These are phyloP conservation scores for Emydocephalus ijimae DNA, from an alignment of 2,113 vertebrate species.

Conservation along the genomic window DNA sequence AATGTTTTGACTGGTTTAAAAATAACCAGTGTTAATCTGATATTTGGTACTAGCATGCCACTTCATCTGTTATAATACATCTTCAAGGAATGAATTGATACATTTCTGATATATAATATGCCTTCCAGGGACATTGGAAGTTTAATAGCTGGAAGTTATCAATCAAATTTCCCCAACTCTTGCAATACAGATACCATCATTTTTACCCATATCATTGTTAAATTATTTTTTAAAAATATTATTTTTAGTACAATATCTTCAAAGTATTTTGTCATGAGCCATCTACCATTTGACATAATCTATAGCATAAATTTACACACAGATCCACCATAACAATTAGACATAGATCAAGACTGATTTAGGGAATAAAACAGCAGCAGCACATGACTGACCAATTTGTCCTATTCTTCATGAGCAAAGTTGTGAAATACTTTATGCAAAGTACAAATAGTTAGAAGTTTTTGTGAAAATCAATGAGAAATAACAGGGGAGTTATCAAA, in stretches of 20 bases:
- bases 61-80: not conserved
- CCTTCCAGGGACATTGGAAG: not conserved
- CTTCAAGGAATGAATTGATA: not conserved
- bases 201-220: not conserved
- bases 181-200: not conserved
- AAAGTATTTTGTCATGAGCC: not conserved
- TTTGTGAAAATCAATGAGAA: not conserved
- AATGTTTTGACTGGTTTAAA: not conserved
- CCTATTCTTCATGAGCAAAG: not conserved
- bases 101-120: not conserved
- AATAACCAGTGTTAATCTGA: too few species aligned
- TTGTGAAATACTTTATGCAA: not conserved
- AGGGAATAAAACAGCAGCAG: not conserved
- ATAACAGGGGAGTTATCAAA: not conserved
- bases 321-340: not conserved
- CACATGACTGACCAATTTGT: not conserved
- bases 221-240: not conserved
- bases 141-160: not conserved
- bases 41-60: not conserved
- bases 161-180: not conserved
- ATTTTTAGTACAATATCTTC: not conserved
- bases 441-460: not conserved
- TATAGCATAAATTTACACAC: not conserved
- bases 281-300: not conserved
- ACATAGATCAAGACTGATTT: not conserved